These are phyloP conservation scores for Chloroceryle inda DNA, from an alignment of 2,797 vertebrate genomes.

Conservation along the genomic window DNA sequence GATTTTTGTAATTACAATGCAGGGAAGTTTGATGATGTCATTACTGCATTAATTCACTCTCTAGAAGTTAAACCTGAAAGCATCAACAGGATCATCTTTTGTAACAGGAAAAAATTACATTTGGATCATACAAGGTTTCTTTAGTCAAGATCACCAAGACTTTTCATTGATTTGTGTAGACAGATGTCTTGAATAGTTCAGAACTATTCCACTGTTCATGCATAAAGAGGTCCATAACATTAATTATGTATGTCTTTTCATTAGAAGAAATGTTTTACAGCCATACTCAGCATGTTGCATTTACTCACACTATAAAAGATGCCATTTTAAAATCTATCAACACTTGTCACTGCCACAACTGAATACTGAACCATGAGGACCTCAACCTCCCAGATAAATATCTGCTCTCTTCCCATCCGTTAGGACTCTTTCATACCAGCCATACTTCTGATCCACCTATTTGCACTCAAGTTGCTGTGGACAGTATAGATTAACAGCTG, in stretches of 20 bases:
- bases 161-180: constrained; percentile 29
- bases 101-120: not conserved
- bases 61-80: not conserved
- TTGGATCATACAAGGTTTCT: not conserved
- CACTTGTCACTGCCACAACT: not conserved
- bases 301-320: not conserved
- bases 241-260: constrained; percentile 33
- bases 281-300: not conserved
- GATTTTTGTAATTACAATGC: constrained; percentile 35
- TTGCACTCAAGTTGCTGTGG: not conserved
- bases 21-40: not conserved
- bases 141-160: not conserved
- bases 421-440: not conserved
- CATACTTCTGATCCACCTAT: not conserved
- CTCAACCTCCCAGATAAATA: not conserved
- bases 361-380: not conserved
- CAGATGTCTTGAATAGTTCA: not conserved
- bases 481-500: not conserved
- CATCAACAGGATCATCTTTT: not conserved
- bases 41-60: not conserved
- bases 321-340: constrained; percentile 8
- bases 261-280: constrained; percentile 11
- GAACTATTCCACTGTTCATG: not conserved
- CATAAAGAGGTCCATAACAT: constrained; percentile 7
- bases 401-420: not conserved